Evolutionary conservation across 2,888 invertebrate species (phyloP).

Genomic region (Mythimna ferrago): DNA sequence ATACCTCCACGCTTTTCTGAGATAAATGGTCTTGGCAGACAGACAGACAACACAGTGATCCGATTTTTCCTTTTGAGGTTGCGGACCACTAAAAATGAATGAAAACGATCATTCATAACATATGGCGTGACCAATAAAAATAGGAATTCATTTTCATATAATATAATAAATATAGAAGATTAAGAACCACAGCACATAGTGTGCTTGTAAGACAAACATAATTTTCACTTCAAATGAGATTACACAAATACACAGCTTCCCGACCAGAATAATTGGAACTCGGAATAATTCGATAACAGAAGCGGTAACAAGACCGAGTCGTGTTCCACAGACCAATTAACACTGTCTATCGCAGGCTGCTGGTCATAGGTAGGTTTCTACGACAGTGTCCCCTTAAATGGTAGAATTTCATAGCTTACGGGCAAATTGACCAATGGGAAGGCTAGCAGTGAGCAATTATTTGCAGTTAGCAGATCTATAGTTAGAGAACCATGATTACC

Average conservation of each 20-base stretch:
- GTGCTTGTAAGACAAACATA: background rate
- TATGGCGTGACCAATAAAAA: too few species aligned
- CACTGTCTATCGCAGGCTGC: slow-evolving; percentile 33
- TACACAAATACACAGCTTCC: background rate
- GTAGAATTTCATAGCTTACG: background rate
- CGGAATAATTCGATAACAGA: slow-evolving; percentile 34
- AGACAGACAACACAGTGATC: too few species aligned
- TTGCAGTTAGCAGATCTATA: background rate
- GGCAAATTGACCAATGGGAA: slow-evolving; percentile 7
- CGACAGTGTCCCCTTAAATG: slow-evolving; percentile 13
- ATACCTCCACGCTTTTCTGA: too few species aligned
- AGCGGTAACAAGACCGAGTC: slow-evolving; percentile 2
- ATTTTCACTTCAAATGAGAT: slow-evolving; percentile 17
- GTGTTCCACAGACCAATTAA: slow-evolving; percentile 37
- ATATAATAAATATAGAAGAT: too few species aligned
- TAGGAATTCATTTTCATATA: too few species aligned
- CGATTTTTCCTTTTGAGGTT: too few species aligned
- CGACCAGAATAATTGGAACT: slow-evolving; percentile 23
- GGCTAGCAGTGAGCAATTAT: background rate
- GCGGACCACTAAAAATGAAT: too few species aligned
- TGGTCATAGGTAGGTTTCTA: slow-evolving; percentile 5
- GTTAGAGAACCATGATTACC: too few species aligned
- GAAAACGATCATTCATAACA: too few species aligned
- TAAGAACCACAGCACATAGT: too few species aligned
- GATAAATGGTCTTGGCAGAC: too few species aligned